A percentile compares a stretch with the other conserved stretches of the same genome.
These are phyloP conservation scores for Agriotes lineatus DNA, from an alignment of 2,888 invertebrate species.

Conservation along the genomic window DNA sequence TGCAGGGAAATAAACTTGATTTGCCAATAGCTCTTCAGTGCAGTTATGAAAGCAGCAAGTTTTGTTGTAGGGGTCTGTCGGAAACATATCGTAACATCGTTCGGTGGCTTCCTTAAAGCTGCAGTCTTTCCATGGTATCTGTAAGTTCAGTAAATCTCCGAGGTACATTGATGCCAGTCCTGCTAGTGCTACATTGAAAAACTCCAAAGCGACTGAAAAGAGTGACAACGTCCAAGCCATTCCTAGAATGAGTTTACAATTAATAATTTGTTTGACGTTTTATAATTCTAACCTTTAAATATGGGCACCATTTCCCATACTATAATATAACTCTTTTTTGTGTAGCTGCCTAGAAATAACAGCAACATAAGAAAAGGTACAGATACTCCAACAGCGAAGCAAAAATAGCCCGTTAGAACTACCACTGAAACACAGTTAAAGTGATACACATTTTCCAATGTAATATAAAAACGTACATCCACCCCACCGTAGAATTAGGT, in stretches of 20 bases:
- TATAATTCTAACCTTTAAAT: not conserved
- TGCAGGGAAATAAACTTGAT: conserved; percentile 1
- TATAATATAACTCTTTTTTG: conserved; percentile 13
- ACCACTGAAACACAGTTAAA: not conserved
- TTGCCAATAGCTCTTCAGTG: not conserved
- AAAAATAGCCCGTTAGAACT: not conserved
- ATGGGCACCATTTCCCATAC: conserved; percentile 18
- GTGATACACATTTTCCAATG: not conserved
- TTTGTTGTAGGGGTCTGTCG: not conserved
- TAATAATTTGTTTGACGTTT: not conserved
- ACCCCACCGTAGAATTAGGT: not conserved
- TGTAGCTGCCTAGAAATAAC: conserved; percentile 20
- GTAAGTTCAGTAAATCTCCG: not conserved
- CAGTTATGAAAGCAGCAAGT: conserved; percentile 2
- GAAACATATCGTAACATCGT: not conserved
- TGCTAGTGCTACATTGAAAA: conserved; percentile 2
- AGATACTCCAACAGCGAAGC: not conserved
- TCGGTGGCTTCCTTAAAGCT: conserved; percentile 1
- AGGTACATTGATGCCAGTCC: conserved; percentile 13
- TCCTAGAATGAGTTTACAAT: conserved; percentile 4
- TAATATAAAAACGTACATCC: not conserved
- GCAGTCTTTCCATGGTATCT: conserved; percentile 22
- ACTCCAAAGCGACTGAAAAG: conserved; percentile 1
- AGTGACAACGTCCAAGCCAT: conserved; percentile 14
- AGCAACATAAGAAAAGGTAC: not conserved